Evolutionary conservation across 92 coral and sea anemone genomes (phyloP).

Genomic region (Actinernus sp.): DNA sequence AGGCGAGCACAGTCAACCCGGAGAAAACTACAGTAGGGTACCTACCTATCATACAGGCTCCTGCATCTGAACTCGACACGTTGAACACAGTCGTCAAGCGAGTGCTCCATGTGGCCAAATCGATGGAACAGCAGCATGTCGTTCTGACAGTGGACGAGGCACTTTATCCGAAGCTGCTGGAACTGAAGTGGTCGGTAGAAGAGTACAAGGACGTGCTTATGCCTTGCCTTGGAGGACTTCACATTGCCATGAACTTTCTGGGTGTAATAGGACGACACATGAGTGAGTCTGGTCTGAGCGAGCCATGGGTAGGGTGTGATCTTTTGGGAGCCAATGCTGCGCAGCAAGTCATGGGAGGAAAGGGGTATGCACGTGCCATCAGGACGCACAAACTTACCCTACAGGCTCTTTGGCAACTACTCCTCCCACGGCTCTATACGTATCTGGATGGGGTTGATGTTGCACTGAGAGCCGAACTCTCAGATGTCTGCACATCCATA

Average conservation of each 20-base stretch:
- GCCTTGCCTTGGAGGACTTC: slow-evolving; percentile 58
- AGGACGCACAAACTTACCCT: slow-evolving; percentile 59
- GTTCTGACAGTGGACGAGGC: slow-evolving; percentile 56
- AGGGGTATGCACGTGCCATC: slow-evolving; percentile 47
- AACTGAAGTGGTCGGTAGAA: slow-evolving; percentile 48
- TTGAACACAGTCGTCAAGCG: slow-evolving; percentile 54
- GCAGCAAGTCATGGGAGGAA: slow-evolving; percentile 33
- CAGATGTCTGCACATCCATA: too few species aligned
- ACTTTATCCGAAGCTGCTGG: slow-evolving; percentile 27
- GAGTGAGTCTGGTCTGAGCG: slow-evolving; percentile 11
- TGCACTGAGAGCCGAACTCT: too few species aligned
- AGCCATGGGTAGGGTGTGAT: slow-evolving; percentile 22
- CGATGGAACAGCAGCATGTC: slow-evolving; percentile 28
- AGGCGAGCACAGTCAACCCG: not conserved
- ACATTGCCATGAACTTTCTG: slow-evolving; percentile 46
- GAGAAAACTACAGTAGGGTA: not conserved
- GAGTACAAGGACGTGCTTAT: slow-evolving; percentile 46
- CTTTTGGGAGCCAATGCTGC: slow-evolving; percentile 13
- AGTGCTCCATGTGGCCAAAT: slow-evolving; percentile 45
- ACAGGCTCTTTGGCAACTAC: slow-evolving; percentile 49
- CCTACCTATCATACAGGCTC: not conserved
- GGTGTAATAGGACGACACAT: slow-evolving; percentile 37
- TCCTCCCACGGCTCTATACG: slow-evolving; percentile 29
- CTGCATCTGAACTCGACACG: slow-evolving; percentile 21
- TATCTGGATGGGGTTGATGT: too few species aligned